Evolutionary conservation across 2,797 vertebrate species (phyloP), one percentile per base, ranked within the genome.

Genomic region (Columba guinea): DNA sequence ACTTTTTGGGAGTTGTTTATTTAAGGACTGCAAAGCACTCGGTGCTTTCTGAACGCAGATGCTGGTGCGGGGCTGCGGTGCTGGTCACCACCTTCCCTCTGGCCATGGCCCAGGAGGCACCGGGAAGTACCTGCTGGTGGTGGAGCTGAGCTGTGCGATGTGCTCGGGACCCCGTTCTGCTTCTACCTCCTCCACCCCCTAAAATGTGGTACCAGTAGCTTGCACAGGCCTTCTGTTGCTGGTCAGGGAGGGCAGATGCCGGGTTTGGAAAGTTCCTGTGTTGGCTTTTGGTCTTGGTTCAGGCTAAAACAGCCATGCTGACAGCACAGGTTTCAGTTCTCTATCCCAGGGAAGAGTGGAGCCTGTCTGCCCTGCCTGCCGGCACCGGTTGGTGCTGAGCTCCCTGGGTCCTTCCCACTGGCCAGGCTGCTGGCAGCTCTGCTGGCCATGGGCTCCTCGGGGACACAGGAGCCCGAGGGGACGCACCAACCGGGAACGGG

Each of bases 1-100:
- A 98, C 98, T 98, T 95, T 94, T 92, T 37, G 91, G 90, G 95
- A 94, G 56, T 97, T 99, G 98, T 99, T 99, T 99, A 98, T 98
- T 98, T 98, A 99, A 98, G 97, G 98, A 98, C 98, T 98, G 98
- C 88, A 97, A 97, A 98, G 97, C 96, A 94, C 97, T 97, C 28
- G 24, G 95, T 95, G 95, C 98, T 98, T 98, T 98, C 97, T 97
- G 98, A 97, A 98, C 97, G 95, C 86, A 7, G 77, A 95, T 97
- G 97, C 97, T 91, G 97, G 97, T 97, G 97, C 84, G 78, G 97
- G 97, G 97, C 97, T 95, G 95, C 18, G 94, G 95, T 96, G 97
- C 97, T 98, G 98, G 98, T 96, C 97, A 97, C 97, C 96, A 97
- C 98, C 98, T 97, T 96, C 98, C 98, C 95, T 97, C 97, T 97